These are phyloP conservation scores for Meloidogyne chitwoodi DNA, from an alignment of 1,140 invertebrate species.

Conservation along the genomic window DNA sequence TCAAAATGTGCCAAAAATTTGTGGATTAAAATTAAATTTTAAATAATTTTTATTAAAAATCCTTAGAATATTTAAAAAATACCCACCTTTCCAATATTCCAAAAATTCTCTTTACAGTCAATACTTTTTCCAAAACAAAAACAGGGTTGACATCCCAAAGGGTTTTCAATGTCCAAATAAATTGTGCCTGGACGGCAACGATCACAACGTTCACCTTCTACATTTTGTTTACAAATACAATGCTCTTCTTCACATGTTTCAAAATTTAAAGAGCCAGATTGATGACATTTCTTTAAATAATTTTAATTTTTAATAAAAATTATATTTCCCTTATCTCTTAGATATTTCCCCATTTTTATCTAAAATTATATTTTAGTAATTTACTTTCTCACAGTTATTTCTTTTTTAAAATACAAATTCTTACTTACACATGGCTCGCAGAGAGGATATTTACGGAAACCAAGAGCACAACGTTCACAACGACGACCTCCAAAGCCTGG, in stretches of 20 bases:
- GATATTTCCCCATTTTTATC: no score
- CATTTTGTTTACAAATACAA: constrained; percentile 75
- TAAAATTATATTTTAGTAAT: no score
- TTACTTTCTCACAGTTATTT: no score
- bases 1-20: not conserved
- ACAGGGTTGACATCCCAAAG: constrained; percentile 78
- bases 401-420: not conserved
- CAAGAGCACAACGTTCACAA: constrained; percentile 79
- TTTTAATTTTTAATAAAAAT: no score
- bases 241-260: constrained; percentile 71
- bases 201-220: constrained; percentile 56
- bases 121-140: constrained; percentile 83
- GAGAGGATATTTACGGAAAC: constrained; percentile 74
- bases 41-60: no score
- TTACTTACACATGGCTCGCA: constrained; percentile 72
- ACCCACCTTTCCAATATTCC: constrained; percentile 66
- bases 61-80: not conserved
- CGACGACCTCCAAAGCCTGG: constrained; percentile 74
- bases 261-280: constrained; percentile 69
- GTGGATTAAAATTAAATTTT: no score
- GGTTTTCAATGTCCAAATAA: constrained; percentile 72
- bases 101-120: constrained; percentile 68
- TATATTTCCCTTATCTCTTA: no score
- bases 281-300: constrained; percentile 67
- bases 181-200: constrained; percentile 78